Evolutionary conservation across 2,797 vertebrate species (phyloP).

Genomic region (Glossophaga mutica): DNA sequence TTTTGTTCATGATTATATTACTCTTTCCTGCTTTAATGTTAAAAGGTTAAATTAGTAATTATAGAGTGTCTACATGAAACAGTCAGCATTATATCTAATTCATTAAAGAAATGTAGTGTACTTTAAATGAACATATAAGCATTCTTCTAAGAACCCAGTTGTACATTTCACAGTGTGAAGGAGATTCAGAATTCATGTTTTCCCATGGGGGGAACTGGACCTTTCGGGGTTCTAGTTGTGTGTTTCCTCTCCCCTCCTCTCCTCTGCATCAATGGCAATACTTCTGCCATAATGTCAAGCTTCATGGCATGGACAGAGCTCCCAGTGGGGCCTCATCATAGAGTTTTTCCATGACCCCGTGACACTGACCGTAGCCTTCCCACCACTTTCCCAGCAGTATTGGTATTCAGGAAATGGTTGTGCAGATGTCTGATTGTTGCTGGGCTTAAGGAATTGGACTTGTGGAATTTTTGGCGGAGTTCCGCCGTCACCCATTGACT

Average conservation of each 20-base stretch:
- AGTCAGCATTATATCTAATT: not conserved
- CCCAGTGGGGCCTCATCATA: not conserved
- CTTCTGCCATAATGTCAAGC: not conserved
- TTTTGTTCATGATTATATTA: not conserved
- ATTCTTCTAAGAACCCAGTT: not conserved
- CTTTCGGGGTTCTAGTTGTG: not conserved
- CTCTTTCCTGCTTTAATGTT: not conserved
- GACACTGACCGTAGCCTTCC: constrained; percentile 23
- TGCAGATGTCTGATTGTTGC: constrained; percentile 4
- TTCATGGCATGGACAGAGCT: not conserved
- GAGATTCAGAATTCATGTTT: rapidly evolving
- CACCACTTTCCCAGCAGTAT: constrained; percentile 51
- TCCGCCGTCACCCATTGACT: not conserved
- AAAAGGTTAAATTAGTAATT: not conserved
- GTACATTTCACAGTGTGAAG: rapidly evolving
- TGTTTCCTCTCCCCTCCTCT: not conserved
- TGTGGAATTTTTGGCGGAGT: constrained; percentile 47
- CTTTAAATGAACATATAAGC: rapidly evolving
- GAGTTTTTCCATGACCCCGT: constrained; percentile 52
- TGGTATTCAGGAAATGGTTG: constrained; percentile 37
- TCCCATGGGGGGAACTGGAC: not conserved
- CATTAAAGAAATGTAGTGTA: not conserved
- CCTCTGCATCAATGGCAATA: not conserved
- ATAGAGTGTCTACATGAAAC: not conserved
- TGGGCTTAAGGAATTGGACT: constrained; percentile 13